Conservation (phyloP, 1,140 invertebrate species). For the Drosophila suzukii region DNA sequence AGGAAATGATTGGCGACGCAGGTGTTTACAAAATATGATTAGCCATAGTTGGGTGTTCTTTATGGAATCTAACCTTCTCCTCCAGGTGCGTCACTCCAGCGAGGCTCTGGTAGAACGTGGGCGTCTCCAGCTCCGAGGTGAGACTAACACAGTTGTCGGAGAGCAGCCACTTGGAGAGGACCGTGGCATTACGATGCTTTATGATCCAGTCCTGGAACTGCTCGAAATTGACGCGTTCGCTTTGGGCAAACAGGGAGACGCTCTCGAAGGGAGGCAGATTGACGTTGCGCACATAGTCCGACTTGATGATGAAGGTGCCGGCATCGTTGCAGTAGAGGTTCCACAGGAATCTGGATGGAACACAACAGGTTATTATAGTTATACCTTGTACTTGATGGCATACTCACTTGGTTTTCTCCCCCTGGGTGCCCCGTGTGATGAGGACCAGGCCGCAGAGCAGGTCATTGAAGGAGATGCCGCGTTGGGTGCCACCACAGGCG, state of each 20-base stretch:
- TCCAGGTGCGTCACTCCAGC: constrained; percentile 94
- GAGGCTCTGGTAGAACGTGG: constrained; percentile 95
- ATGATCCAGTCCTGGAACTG: constrained; percentile 90
- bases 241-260: constrained; percentile 74
- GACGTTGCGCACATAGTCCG: constrained; percentile 90
- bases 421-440: constrained; percentile 91
- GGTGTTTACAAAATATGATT: neutral
- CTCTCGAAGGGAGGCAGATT: constrained; percentile 84
- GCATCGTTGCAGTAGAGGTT: constrained; percentile 93
- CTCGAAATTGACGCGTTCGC: constrained; percentile 86
- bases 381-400: constrained; percentile 58
- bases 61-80: constrained; percentile 83
- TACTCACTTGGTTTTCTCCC: constrained; percentile 96
- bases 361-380: neutral
- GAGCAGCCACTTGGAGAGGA: constrained; percentile 92
- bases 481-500: constrained; percentile 91
- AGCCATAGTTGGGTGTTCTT: neutral
- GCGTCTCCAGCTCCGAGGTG: constrained; percentile 92
- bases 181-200: constrained; percentile 90
- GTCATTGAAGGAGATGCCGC: constrained; percentile 93
- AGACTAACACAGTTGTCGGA: constrained; percentile 89
- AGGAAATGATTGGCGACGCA: neutral
- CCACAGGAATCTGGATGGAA: constrained; percentile 89
- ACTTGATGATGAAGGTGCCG: constrained; percentile 90
- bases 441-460: constrained; percentile 93